Evolutionary conservation across 2,797 vertebrate species (phyloP).

Genomic region (Enteromius radiatus): DNA sequence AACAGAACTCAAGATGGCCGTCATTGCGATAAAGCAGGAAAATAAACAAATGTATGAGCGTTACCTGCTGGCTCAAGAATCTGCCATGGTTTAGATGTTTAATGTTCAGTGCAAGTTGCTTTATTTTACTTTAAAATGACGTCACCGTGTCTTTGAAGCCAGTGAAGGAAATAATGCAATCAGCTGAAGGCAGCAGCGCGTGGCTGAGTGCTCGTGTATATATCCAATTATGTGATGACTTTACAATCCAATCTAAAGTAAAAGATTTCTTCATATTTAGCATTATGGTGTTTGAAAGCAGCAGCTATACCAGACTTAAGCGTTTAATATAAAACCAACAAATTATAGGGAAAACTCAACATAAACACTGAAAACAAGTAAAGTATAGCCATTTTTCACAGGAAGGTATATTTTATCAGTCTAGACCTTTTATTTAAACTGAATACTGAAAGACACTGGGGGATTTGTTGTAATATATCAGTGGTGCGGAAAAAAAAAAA

Average conservation of each 20-base stretch:
- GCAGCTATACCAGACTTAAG: background rate
- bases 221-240: conserved; percentile 9
- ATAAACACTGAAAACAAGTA: background rate
- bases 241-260: conserved; percentile 27
- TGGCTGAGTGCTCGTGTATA: conserved; percentile 15
- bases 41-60: conserved; percentile 69
- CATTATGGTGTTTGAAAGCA: background rate
- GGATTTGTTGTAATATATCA: conserved; percentile 11
- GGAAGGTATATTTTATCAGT: background rate
- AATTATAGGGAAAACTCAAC: background rate
- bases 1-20: conserved; percentile 64
- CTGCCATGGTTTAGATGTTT: conserved; percentile 42
- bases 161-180: conserved; percentile 9
- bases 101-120: conserved; percentile 22
- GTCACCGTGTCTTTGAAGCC: conserved; percentile 33
- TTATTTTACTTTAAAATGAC: conserved; percentile 48
- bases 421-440: background rate
- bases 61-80: conserved; percentile 51
- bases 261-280: background rate
- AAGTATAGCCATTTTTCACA: background rate
- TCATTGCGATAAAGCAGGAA: conserved; percentile 66
- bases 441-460: background rate
- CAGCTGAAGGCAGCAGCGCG: background rate
- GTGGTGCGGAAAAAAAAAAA: conserved; percentile 11
- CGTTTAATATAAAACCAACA: background rate